A percentile compares a stretch with the other conserved stretches of the same genome.
These are phyloP conservation scores for Gambelia wislizenii DNA, from an alignment of 2,797 vertebrate species.

Conservation along the genomic window DNA sequence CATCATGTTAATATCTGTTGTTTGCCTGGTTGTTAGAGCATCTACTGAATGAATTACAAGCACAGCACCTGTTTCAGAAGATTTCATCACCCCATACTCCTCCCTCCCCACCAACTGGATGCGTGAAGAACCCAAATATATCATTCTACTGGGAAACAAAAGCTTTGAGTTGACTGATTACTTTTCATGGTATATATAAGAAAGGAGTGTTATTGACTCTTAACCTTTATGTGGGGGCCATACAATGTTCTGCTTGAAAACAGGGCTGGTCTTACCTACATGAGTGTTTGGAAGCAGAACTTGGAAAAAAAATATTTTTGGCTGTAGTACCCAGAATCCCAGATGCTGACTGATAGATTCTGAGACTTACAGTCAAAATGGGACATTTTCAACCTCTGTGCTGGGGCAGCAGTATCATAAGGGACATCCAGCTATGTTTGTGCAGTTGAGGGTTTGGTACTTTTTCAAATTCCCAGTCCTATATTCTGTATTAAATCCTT, in stretches of 20 bases:
- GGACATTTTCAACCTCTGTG: no score
- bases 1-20: neutral
- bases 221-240: neutral
- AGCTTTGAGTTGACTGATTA: conserved; percentile 12
- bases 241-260: neutral
- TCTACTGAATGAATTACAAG: neutral
- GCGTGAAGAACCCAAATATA: conserved; percentile 17
- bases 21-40: neutral
- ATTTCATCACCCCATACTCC: neutral
- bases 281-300: neutral
- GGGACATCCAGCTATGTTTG: neutral
- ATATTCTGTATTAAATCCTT: neutral
- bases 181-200: neutral
- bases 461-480: neutral
- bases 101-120: neutral
- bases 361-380: no score
- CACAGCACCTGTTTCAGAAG: conserved; percentile 5
- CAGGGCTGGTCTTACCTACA: neutral
- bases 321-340: no score
- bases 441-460: neutral
- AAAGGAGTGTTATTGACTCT: neutral
- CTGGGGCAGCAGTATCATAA: neutral
- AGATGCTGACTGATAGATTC: no score
- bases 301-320: no score
- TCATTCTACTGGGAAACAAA: neutral